Evolutionary conservation across 2,888 invertebrate species (phyloP), one percentile per base, ranked within the genome.

Genomic region (Cryptosula pallasiana): DNA sequence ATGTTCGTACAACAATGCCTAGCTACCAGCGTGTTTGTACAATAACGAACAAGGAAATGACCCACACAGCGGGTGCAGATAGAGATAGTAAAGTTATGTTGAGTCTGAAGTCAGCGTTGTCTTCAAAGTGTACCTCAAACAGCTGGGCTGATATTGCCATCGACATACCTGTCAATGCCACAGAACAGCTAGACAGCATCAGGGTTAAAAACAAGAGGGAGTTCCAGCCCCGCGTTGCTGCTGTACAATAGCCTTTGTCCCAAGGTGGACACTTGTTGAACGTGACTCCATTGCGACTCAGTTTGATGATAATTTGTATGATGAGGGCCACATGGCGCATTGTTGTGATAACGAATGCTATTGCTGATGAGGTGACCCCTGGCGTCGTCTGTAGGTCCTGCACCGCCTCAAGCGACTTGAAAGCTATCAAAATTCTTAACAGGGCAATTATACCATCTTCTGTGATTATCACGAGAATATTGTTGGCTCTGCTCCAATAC

Each of bases 401-500:
- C 2, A 63, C 34, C 2, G 63, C 63, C 9, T 63, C 63, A 32
- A 63, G 13, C 16, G 63, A 63, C 32, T 63, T 27, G 32, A 63
- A 63, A 34, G 63, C 63, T 63, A 63, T 63, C 32, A 63, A n/a
- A 25, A 63, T 32, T 9, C 27, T 27, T 3, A 63, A 5, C 32
- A 63, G 1, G 32, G 63, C 63, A 2, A 63, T 63, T 5, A 63
- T 27, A 32, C 63, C 63, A 63, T 63, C 63, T n/a, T 63, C 63
- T 5, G 63, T 63, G 25, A 63, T 29, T 32, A 63, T 34, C 29
- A 63, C 63, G 9, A 32, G n/a, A 13, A 63, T 63, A 32, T 63
- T 63, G 32, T 63, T 63, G 2, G 63, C 34, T 63, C 63, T 27
- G 32, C 63, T 34, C 63, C 63, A 63, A 34, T 63, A 63, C 32